phyloP scores from a whole-genome alignment of 1,140 invertebrate genomes.

The Caerostris darwini region DNA sequence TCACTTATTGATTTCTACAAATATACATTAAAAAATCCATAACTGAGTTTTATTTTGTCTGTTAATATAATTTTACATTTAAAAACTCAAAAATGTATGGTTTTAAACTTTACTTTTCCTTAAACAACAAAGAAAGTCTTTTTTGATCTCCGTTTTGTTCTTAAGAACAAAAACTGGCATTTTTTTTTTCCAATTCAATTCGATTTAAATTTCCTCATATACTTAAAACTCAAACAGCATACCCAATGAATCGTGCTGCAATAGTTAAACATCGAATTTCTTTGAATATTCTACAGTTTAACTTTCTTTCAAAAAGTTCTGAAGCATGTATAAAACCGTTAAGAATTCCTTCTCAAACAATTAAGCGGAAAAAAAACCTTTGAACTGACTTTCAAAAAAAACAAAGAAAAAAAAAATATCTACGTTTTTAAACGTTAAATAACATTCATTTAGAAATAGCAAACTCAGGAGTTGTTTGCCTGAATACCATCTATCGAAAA shows the following conservation, averaged over 20 bases:
- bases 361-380: not conserved
- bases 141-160: no score
- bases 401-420: not conserved
- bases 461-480: not conserved
- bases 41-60: no score
- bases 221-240: not conserved
- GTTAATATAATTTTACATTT: no score
- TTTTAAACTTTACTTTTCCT: no score
- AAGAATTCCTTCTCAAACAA: not conserved
- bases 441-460: constrained; percentile 19
- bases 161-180: no score
- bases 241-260: not conserved
- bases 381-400: not conserved
- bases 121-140: no score
- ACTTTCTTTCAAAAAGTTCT: not conserved
- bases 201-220: no score
- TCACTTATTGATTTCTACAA: no score
- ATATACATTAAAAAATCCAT: no score
- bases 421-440: not conserved
- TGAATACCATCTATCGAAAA: not conserved
- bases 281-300: not conserved
- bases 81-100: no score
- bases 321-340: not conserved
- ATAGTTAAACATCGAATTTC: not conserved
- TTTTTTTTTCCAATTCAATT: not conserved